A percentile compares a stretch with the other conserved stretches of the same genome.
Evolutionary conservation across 2,888 invertebrate genomes (phyloP).

Genomic region (Sinelater perroti): DNA sequence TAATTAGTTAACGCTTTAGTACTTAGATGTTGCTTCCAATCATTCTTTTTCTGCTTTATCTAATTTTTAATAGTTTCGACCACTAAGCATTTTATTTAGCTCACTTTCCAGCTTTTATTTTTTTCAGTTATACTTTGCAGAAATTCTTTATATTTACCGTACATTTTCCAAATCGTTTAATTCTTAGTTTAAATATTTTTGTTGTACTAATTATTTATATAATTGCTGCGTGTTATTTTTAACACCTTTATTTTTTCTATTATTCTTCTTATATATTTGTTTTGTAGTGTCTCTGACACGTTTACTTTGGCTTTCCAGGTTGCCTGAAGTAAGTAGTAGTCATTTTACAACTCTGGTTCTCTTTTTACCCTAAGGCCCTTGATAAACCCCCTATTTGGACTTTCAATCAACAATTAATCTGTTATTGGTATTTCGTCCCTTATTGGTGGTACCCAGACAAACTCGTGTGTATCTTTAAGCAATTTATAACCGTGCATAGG

Average conservation of each 20-base stretch:
- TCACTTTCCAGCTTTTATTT: not conserved
- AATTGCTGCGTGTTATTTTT: too few species aligned
- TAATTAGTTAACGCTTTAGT: too few species aligned
- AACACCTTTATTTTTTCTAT: not conserved
- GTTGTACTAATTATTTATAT: not conserved
- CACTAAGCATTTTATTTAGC: constrained; percentile 2
- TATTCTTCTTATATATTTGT: not conserved
- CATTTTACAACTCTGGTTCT: not conserved
- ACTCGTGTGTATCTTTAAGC: too few species aligned
- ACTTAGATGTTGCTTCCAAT: not conserved
- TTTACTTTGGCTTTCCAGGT: not conserved
- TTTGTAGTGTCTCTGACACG: not conserved
- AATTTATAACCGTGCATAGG: too few species aligned
- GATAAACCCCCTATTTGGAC: not conserved
- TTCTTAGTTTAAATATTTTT: not conserved
- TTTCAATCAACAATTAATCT: too few species aligned
- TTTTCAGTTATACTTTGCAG: not conserved
- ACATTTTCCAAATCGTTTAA: not conserved
- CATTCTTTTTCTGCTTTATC: constrained; percentile 10
- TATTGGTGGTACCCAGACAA: too few species aligned
- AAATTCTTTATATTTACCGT: not conserved
- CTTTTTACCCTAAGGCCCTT: not conserved
- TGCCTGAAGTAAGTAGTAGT: not conserved
- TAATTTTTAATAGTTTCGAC: not conserved
- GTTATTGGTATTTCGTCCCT: too few species aligned